Evolutionary conservation across 2,113 vertebrate genomes (phyloP).

Genomic region (Poecilia latipinna): DNA sequence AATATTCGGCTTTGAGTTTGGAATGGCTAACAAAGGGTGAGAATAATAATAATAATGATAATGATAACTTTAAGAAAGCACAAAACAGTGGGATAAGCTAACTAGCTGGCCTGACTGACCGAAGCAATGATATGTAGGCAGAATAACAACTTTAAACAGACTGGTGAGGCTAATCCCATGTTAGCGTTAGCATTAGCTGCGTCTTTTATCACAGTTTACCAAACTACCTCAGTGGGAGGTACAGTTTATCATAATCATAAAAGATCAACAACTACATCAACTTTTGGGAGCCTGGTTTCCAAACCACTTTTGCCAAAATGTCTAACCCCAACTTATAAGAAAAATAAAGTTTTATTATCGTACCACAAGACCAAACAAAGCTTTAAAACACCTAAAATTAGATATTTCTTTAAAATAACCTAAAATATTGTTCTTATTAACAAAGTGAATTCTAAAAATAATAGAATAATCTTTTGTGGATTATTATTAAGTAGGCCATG

Average conservation of each 20-base stretch:
- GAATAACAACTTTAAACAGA: constrained; percentile 25
- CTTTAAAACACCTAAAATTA: background rate
- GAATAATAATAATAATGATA: background rate
- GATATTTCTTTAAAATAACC: background rate
- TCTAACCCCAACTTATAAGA: no score
- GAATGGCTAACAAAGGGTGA: constrained; percentile 23
- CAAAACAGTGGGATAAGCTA: background rate
- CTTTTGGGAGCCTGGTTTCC: constrained; percentile 33
- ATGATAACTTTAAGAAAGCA: background rate
- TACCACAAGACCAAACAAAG: background rate
- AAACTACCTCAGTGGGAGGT: background rate
- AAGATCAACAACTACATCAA: background rate
- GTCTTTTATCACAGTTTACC: constrained; percentile 37
- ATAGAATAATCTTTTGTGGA: no score
- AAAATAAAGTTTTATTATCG: background rate
- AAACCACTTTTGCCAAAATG: background rate
- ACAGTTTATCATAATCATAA: background rate
- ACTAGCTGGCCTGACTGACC: background rate
- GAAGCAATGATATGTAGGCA: constrained; percentile 19
- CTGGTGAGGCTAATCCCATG: constrained; percentile 35
- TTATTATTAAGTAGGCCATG: no score
- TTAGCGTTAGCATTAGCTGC: constrained; percentile 29
- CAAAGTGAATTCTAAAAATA: no score
- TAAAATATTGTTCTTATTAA: background rate
- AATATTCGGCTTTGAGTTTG: constrained; percentile 39